Percentiles rank a stretch among this genome's conserved stretches.
These are phyloP conservation scores for Nestor notabilis DNA, from an alignment of 2,113 vertebrate species.

Conservation along the genomic window DNA sequence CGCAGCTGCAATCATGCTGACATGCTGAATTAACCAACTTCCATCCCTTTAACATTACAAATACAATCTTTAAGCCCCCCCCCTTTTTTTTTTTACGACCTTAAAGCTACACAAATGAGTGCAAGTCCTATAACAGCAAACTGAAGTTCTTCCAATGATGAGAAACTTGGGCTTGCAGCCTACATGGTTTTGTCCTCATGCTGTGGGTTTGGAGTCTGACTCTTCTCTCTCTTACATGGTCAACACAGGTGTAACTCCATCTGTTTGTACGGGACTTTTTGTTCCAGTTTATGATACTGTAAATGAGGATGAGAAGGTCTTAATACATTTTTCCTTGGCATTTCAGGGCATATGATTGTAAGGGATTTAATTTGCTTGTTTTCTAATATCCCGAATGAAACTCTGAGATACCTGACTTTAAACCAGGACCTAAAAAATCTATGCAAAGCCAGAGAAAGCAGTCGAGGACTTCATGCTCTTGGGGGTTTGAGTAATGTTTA, in stretches of 20 bases:
- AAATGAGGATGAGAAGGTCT: neutral
- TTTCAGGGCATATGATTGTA: neutral
- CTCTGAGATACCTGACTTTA: neutral
- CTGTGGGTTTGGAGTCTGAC: neutral
- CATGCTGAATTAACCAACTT: neutral
- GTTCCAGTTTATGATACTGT: neutral
- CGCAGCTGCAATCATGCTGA: neutral
- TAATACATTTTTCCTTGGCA: neutral
- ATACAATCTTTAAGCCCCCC: neutral
- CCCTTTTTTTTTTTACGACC: neutral
- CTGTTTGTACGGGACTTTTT: neutral
- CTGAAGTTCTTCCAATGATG: neutral
- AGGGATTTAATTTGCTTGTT: constrained; percentile 24
- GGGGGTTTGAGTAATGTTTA: constrained; percentile 38
- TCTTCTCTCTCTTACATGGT: neutral
- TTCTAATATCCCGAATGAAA: constrained; percentile 21
- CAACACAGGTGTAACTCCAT: neutral
- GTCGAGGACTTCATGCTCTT: constrained; percentile 21
- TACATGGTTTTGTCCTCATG: neutral
- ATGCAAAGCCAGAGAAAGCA: constrained; percentile 20
- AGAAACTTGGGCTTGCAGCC: neutral
- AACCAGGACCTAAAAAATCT: constrained; percentile 21
- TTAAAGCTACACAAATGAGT: neutral
- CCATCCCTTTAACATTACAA: neutral
- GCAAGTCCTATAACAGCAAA: neutral